Conservation (phyloP, 35 echinoderm and acorn worm genomes). For the Apostichopus japonicus region DNA sequence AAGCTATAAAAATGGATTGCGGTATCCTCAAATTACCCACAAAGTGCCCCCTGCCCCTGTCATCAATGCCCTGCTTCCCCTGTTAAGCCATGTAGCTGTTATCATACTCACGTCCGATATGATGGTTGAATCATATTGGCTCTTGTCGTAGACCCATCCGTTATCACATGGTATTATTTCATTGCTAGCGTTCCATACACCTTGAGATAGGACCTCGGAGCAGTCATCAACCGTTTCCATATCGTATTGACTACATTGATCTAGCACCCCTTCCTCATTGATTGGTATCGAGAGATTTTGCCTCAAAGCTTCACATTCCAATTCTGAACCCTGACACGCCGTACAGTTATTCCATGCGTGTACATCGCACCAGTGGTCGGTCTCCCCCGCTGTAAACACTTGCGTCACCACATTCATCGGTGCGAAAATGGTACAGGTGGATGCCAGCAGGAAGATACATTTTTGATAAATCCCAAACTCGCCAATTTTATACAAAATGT, state of each 20-base stretch:
- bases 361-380: conserved; percentile 19
- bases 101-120: conserved; percentile 70
- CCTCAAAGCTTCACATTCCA: conserved; percentile 36
- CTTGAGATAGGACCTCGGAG: neutral
- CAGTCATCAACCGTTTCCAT: conserved; percentile 29
- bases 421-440: neutral
- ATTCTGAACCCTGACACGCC: neutral
- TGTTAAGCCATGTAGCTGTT: no score
- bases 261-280: neutral
- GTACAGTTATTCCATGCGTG: conserved; percentile 45
- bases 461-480: conserved; percentile 23
- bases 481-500: neutral
- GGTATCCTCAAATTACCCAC: neutral
- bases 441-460: neutral
- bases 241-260: conserved; percentile 67
- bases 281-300: conserved; percentile 60
- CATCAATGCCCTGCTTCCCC: no score
- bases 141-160: conserved; percentile 75
- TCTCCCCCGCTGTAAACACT: conserved; percentile 10
- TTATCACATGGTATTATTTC: conserved; percentile 55
- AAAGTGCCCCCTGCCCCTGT: neutral
- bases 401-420: conserved; percentile 16
- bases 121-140: conserved; percentile 66
- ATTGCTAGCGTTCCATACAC: neutral
- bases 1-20: no score